Evolutionary conservation across 2,888 invertebrate genomes (phyloP).

Genomic region (Elysia crispata): DNA sequence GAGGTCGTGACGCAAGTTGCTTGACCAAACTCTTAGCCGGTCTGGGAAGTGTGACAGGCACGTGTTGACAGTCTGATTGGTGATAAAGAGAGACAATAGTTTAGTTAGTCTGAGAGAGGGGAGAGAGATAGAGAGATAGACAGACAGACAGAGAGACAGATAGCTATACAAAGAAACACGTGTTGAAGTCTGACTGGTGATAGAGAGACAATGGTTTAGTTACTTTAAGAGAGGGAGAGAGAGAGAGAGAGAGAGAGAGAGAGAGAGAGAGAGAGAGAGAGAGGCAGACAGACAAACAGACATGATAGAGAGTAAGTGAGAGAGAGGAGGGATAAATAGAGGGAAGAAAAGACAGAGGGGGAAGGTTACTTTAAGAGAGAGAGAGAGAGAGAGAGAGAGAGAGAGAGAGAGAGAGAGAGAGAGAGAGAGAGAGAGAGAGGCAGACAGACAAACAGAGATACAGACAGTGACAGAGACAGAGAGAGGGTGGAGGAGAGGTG

Average conservation of each 20-base stretch:
- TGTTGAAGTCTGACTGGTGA: too few relatives aligned
- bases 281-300: too few relatives aligned
- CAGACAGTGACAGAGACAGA: background rate
- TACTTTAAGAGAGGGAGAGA: background rate
- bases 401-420: too few relatives aligned
- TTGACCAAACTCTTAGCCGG: constrained; percentile 22
- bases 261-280: background rate
- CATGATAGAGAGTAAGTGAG: background rate
- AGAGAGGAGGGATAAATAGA: background rate
- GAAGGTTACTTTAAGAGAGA: background rate
- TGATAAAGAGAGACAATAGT: background rate
- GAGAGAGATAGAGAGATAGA: background rate
- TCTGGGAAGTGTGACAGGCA: constrained; percentile 26
- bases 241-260: background rate
- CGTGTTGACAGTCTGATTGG: background rate
- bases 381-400: too few relatives aligned
- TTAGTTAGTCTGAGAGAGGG: background rate
- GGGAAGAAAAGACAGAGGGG: too few relatives aligned
- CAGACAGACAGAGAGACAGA: background rate
- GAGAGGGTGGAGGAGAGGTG: background rate
- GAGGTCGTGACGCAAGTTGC: constrained; percentile 38
- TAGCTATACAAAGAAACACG: too few relatives aligned
- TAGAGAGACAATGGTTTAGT: background rate
- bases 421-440: background rate
- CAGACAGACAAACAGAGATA: too few relatives aligned